Conservation (phyloP, 1,140 invertebrate species). For the Bicyclus anynana region DNA sequence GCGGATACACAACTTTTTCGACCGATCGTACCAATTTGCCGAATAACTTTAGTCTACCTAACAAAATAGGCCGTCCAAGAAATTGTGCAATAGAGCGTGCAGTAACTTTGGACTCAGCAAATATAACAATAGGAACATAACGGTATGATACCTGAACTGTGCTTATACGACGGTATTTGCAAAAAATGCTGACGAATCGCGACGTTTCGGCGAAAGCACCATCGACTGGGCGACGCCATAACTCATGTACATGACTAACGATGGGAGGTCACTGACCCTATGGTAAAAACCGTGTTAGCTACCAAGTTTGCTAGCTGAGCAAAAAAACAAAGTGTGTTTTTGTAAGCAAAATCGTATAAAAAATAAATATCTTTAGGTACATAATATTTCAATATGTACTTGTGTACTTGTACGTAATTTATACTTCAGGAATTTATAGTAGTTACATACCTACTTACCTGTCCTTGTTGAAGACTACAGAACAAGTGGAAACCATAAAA, state of each 20-base stretch:
- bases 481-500: background rate
- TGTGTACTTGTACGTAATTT: background rate
- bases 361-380: background rate
- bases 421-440: too few species aligned
- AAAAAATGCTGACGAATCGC: conserved; percentile 18
- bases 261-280: conserved; percentile 19
- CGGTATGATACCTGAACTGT: background rate
- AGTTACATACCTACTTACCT: too few species aligned
- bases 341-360: background rate
- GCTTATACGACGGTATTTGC: background rate
- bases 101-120: too few species aligned
- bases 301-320: conserved; percentile 11
- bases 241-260: conserved; percentile 36
- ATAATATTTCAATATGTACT: background rate
- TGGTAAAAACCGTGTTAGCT: conserved; percentile 8
- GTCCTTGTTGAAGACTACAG: background rate
- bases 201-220: conserved; percentile 33
- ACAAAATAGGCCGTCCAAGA: too few species aligned
- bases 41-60: too few species aligned
- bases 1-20: too few species aligned
- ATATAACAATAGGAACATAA: too few species aligned
- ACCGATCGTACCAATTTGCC: too few species aligned
- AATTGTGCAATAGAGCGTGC: too few species aligned
- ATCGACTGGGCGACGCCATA: conserved; percentile 26
- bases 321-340: conserved; percentile 6